Conservation (phyloP, 2,113 vertebrate genomes). For the Recurvirostra avosetta region DNA sequence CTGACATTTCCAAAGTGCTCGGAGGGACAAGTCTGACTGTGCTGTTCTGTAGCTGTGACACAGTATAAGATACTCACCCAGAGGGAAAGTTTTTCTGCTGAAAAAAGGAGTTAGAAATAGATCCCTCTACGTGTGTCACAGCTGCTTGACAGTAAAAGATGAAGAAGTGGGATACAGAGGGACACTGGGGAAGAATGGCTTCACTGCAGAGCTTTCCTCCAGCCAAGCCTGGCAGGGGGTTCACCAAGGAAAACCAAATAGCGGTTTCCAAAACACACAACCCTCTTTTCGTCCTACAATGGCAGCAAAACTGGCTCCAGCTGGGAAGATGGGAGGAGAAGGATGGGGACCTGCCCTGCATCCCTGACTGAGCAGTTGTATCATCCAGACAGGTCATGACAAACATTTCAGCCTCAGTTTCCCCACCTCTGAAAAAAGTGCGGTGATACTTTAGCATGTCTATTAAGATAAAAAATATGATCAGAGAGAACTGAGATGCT, state of each 20-base stretch:
- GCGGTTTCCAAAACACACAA: not conserved
- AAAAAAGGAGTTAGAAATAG: not conserved
- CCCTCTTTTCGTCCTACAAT: not conserved
- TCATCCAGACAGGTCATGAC: not conserved
- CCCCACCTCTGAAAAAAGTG: not conserved
- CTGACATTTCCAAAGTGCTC: not conserved
- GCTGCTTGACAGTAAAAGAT: not conserved
- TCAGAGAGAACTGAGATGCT: not conserved
- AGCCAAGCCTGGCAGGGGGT: not conserved
- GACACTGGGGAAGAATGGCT: not conserved
- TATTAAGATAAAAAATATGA: not conserved
- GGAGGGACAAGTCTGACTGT: not conserved
- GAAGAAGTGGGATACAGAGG: not conserved
- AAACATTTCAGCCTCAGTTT: not conserved
- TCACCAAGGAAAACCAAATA: not conserved
- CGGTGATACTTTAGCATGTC: not conserved
- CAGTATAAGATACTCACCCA: not conserved
- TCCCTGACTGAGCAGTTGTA: not conserved
- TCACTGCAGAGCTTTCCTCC: not conserved
- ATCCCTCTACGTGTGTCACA: not conserved
- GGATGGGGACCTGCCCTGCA: not conserved
- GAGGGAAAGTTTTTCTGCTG: not conserved
- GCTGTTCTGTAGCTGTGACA: not conserved
- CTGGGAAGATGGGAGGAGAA: not conserved
- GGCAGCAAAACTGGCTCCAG: not conserved